phyloP scores from a whole-genome alignment of 2,888 invertebrate species.

The Perithous albicinctus region DNA sequence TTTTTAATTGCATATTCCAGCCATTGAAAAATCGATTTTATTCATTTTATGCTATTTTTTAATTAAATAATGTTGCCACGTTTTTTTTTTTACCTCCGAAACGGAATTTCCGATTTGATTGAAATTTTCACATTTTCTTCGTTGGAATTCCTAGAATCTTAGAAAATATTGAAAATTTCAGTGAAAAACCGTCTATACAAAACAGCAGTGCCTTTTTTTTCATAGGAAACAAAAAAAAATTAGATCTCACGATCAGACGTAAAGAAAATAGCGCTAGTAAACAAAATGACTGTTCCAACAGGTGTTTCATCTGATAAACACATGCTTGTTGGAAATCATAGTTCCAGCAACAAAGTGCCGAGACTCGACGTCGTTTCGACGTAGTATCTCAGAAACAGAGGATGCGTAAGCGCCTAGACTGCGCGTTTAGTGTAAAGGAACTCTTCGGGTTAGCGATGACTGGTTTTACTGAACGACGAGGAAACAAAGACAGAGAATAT shows the following conservation, averaged over 20 bases:
- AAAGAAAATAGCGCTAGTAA: not conserved
- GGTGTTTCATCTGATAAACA: conserved; percentile 9
- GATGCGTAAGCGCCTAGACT: conserved; percentile 36
- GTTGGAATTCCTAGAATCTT: too few relatives aligned
- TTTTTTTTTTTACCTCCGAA: too few relatives aligned
- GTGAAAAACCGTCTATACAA: too few relatives aligned
- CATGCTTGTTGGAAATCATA: not conserved
- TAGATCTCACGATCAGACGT: too few relatives aligned
- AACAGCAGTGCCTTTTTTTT: not conserved
- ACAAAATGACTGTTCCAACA: not conserved
- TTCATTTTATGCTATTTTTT: too few relatives aligned
- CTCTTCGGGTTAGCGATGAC: conserved; percentile 58
- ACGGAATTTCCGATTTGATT: too few relatives aligned
- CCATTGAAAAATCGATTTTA: too few relatives aligned
- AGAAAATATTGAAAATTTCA: too few relatives aligned
- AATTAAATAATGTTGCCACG: too few relatives aligned
- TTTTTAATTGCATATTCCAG: too few relatives aligned
- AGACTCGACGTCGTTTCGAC: not conserved
- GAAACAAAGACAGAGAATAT: not conserved
- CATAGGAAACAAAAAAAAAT: not conserved
- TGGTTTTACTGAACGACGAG: conserved; percentile 32
- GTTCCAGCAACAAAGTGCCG: not conserved
- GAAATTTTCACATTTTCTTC: too few relatives aligned
- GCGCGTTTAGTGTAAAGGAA: conserved; percentile 44
- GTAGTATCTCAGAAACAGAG: conserved; percentile 21